These are phyloP conservation scores for Drosophila nr. fundita DNA, from an alignment of 2,888 invertebrate species.

Conservation along the genomic window DNA sequence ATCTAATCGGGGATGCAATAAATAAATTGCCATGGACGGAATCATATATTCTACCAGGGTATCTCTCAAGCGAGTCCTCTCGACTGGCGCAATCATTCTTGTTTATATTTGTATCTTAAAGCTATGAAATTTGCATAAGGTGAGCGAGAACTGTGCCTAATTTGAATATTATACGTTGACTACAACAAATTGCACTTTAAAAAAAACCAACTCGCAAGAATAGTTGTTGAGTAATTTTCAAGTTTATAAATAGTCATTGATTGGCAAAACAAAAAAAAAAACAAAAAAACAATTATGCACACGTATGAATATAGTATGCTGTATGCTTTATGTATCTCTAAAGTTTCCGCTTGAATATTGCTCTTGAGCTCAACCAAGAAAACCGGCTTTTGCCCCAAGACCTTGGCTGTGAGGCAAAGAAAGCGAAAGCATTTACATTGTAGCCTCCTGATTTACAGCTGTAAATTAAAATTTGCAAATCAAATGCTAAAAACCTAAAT, in stretches of 20 bases:
- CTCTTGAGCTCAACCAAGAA: conserved; percentile 15
- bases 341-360: conserved; percentile 3
- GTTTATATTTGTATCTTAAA: background rate
- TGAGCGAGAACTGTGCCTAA: conserved; percentile 48
- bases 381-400: conserved; percentile 31
- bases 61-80: background rate
- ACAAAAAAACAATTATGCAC: conserved; percentile 4
- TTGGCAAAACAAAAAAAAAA: background rate
- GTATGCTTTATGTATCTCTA: conserved; percentile 14
- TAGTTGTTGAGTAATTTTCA: conserved; percentile 2
- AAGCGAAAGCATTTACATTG: conserved; percentile 46
- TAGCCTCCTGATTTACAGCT: conserved; percentile 13
- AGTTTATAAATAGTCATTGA: conserved; percentile 33
- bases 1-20: too few relatives aligned
- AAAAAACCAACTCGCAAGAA: conserved; percentile 7
- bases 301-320: background rate
- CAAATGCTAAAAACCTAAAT: conserved; percentile 3
- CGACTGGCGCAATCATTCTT: background rate
- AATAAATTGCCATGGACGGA: background rate
- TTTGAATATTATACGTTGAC: conserved; percentile 10
- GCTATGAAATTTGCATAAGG: conserved; percentile 61
- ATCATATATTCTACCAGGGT: background rate
- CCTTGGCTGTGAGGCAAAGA: conserved; percentile 29
- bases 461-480: conserved; percentile 14
- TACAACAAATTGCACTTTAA: conserved; percentile 43